Base-by-base conservation (phyloP, 2,113 vertebrate species). In the Oplegnathus fasciatus region DNA sequence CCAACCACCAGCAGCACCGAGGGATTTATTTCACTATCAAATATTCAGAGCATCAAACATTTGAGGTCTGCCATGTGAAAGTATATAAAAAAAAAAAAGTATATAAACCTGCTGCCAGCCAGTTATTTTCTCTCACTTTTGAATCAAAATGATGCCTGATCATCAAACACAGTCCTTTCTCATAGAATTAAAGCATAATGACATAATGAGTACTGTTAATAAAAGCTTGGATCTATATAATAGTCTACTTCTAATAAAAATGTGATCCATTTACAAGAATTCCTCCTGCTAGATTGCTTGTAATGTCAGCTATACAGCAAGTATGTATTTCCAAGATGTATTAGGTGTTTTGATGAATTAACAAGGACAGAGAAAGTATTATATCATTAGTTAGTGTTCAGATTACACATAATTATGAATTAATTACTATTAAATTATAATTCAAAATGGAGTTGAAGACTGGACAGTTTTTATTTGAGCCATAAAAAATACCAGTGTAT, bases 11-110 rank as follows among this genome's bases (percentile, higher is more conserved):
- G 84, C 75, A 73, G 67, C 67, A 18, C 64, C 6, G 4, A 62
- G 44, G 72, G 82, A 73, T 85, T 89, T 83, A 73, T 82, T 80
- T 86, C 83, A 76, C 74, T 60, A 86, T 88, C 48, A 89, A 76
- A 86, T 87, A 85, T 81, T 87, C 76, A 85, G 64, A 71, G 71
- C 55, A 76, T 90, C 84, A 83, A 80, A 78, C 54, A 83, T 75
- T 85, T 66, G 75, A 84, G 80, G 50, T 82, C 67, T 87, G 76
- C 66, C 46, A 52, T 82, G 68, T 71, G 74, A 71, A 72, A 79
- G 66, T 54, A n/a, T n/a, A n/a, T n/a, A n/a, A n/a, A n/a, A n/a
- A 54, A 57, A 72, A 70, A 3, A 20, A 54, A 62, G 22, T 70
- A 52, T 65, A 82, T 68, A 78, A 80, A 78, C 30, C 58, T 48